Conservation (phyloP, 2,888 invertebrate species). For the Callyntrura sp. region DNA sequence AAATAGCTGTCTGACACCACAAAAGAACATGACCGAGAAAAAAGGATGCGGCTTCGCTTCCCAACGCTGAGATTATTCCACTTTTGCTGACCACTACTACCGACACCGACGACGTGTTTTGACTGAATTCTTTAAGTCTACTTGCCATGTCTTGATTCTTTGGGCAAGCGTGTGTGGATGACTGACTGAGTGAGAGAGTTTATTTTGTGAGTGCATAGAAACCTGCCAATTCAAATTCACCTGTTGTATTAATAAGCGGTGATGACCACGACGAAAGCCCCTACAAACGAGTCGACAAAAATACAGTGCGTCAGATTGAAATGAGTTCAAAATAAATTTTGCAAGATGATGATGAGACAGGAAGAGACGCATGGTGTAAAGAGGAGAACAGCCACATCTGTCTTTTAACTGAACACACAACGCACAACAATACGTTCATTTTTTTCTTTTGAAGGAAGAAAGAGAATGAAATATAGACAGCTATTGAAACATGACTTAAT, state of each 20-base stretch:
- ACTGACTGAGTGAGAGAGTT: not conserved
- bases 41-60: not conserved
- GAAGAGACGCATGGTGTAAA: no score
- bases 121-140: slow-evolving; percentile 27
- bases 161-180: no score
- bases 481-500: slow-evolving; percentile 54
- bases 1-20: slow-evolving; percentile 22
- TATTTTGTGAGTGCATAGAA: not conserved
- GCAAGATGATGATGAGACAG: not conserved
- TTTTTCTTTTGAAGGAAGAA: not conserved
- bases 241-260: not conserved
- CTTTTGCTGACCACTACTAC: not conserved
- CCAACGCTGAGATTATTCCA: no score
- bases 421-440: no score
- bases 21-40: slow-evolving; percentile 25
- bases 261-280: not conserved
- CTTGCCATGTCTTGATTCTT: slow-evolving; percentile 2
- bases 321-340: slow-evolving; percentile 36
- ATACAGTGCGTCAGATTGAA: slow-evolving; percentile 28
- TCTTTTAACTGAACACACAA: slow-evolving; percentile 37
- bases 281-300: no score
- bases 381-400: slow-evolving; percentile 20
- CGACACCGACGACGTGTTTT: not conserved
- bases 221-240: slow-evolving; percentile 20
- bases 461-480: slow-evolving; percentile 27